These are phyloP conservation scores for Protaetia brevitarsis DNA, from an alignment of 1,140 invertebrate genomes.

Conservation along the genomic window DNA sequence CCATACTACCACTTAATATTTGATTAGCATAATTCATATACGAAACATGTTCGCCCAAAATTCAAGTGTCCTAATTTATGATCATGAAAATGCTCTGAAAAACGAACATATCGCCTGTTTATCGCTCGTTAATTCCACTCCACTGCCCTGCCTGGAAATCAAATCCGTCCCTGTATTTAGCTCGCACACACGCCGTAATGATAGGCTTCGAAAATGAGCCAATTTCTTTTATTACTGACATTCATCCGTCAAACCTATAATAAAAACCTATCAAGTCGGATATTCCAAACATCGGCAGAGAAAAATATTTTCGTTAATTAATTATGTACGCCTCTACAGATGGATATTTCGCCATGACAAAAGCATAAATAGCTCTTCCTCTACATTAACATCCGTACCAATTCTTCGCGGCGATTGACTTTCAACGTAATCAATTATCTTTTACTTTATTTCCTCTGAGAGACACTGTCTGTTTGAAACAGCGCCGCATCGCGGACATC, in stretches of 20 bases:
- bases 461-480: too few relatives aligned
- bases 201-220: slow-evolving; percentile 13
- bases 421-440: not conserved
- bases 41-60: too few relatives aligned
- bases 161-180: not conserved
- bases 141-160: not conserved
- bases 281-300: not conserved
- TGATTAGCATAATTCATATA: too few relatives aligned
- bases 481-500: not conserved
- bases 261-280: slow-evolving; percentile 1
- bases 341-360: not conserved
- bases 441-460: slow-evolving; percentile 8
- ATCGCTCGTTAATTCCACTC: not conserved
- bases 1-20: too few relatives aligned
- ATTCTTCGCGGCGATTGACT: not conserved
- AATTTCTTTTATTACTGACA: slow-evolving; percentile 15
- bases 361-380: not conserved
- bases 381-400: slow-evolving; percentile 9
- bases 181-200: not conserved
- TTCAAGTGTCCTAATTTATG: too few relatives aligned
- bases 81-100: not conserved
- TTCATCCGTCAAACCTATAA: slow-evolving; percentile 12
- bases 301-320: slow-evolving; percentile 8
- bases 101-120: not conserved
- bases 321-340: not conserved